A percentile compares a stretch with the other conserved stretches of the same genome.
Conservation (phyloP, 1,140 invertebrate species). For the Drosophila melanogaster region DNA sequence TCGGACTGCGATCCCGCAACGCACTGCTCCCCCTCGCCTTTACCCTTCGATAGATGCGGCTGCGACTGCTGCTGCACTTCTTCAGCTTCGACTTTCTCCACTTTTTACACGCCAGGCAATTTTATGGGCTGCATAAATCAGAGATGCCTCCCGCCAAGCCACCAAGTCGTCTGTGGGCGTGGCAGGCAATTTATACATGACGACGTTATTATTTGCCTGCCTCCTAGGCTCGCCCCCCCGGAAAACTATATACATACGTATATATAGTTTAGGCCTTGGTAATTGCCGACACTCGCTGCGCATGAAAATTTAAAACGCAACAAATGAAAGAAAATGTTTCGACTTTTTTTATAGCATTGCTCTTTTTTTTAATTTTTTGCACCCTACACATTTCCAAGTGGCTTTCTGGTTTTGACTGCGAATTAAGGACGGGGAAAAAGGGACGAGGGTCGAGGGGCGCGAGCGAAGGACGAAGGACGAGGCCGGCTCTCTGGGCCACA, state of each 20-base stretch:
- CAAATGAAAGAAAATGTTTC: slow-evolving; percentile 68
- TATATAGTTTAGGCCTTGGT: slow-evolving; percentile 49
- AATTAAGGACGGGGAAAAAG: slow-evolving; percentile 25
- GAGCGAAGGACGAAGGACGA: background rate
- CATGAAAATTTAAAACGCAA: slow-evolving; percentile 79
- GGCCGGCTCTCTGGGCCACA: slow-evolving; percentile 34
- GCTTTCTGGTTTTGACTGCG: slow-evolving; percentile 58
- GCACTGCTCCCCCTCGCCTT: background rate
- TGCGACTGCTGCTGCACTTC: slow-evolving; percentile 11
- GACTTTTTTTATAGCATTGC: slow-evolving; percentile 1
- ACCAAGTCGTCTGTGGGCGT: slow-evolving; percentile 36
- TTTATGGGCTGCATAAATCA: slow-evolving; percentile 64
- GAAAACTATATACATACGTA: slow-evolving; percentile 3
- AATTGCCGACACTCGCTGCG: slow-evolving; percentile 63
- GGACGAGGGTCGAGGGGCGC: background rate
- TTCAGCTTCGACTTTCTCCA: slow-evolving; percentile 1
- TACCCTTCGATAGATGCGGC: background rate
- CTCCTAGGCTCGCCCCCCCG: background rate
- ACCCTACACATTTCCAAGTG: slow-evolving; percentile 51
- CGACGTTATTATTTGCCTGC: slow-evolving; percentile 51
- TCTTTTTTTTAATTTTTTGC: slow-evolving; percentile 24
- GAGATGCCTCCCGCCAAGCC: slow-evolving; percentile 31
- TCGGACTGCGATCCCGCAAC: slow-evolving; percentile 7
- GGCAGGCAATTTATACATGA: slow-evolving; percentile 67
- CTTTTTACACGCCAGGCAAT: slow-evolving; percentile 43